Base-by-base conservation (phyloP, 2,888 invertebrate species). In the Chirona hameri region DNA sequence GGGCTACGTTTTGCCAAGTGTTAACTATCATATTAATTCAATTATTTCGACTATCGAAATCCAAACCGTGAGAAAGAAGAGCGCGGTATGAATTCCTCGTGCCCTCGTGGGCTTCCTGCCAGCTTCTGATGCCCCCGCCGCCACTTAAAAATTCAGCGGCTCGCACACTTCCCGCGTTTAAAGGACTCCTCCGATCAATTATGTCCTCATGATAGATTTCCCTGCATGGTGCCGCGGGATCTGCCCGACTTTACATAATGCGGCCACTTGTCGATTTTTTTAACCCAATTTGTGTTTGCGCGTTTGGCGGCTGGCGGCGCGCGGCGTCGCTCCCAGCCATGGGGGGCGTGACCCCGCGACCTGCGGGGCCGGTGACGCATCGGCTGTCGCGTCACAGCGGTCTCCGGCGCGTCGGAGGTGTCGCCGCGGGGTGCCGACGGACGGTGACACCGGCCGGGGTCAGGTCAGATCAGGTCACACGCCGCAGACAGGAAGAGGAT, bases 261-360 rank as follows among this genome's bases (percentile, higher is more conserved):
- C 27, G 31, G 72, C 72, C 15, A 72, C 15, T 72, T 72, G 72
- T 15, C 31, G 72, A 72, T 72, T 72, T 72, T 72, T 72, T 72
- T 18, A 72, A 31, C 18, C 31, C 31, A 31, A 29, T 29, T 31
- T 31, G 72, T 72, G 72, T 15, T 27, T 27, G 72, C 31, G 18
- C 31, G 18, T 14, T 1, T 27, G 72, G 15, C 27, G 72, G 4
- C 31, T 7, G 31, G 72, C 27, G 72, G 72, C 14, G 72, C 21
- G 12, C 31, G 29, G 27, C 14, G 29, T 9, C 31, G 72, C 72
- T 72, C 72, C 72, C 72, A 72, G 29, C 72, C 27, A 29, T 15
- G 72, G 72, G 72, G 72, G 72, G 72, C 69, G 27, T 29, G 31
- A 18, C 72, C 72, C 31, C 31, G 18, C 72, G 31, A 65, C 72